Evolutionary conservation across 2,888 invertebrate genomes (phyloP).

Genomic region (Cheilosia variabilis): DNA sequence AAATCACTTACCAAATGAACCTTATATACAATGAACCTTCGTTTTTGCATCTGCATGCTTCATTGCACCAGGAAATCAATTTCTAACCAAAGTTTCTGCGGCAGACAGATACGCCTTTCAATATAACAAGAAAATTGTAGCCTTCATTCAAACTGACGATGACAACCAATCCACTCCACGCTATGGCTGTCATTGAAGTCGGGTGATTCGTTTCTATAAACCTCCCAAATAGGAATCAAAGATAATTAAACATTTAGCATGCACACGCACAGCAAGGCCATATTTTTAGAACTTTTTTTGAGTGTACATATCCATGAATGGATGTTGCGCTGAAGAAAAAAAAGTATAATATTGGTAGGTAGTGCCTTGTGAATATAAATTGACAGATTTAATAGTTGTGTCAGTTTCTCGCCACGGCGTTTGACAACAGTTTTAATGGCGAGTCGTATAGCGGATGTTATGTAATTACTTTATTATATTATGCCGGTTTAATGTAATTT

Average conservation of each 20-base stretch:
- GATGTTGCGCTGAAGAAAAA: slow-evolving; percentile 7
- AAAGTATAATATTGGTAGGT: not conserved
- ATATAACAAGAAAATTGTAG: slow-evolving; percentile 7
- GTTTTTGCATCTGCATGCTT: not conserved
- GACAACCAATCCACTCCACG: slow-evolving; percentile 2
- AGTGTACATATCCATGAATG: not conserved
- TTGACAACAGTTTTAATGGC: not conserved
- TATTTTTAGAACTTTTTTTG: slow-evolving; percentile 8
- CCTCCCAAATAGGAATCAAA: slow-evolving; percentile 18
- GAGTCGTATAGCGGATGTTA: not conserved
- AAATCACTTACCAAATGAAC: no score
- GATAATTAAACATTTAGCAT: slow-evolving; percentile 45
- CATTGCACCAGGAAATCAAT: slow-evolving; percentile 9
- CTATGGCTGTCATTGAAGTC: slow-evolving; percentile 4
- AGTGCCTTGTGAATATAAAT: slow-evolving; percentile 24
- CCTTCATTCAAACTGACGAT: not conserved
- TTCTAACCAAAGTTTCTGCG: not conserved
- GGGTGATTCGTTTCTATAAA: not conserved
- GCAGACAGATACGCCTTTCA: not conserved
- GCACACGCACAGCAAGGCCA: slow-evolving; percentile 31
- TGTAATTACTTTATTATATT: not conserved
- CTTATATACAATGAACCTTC: not conserved
- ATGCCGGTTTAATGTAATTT: not conserved
- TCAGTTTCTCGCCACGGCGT: not conserved
- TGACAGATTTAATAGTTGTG: not conserved